Conservation (phyloP, 53 echinoderm and acorn worm species). For the Patiria pectinifera region DNA sequence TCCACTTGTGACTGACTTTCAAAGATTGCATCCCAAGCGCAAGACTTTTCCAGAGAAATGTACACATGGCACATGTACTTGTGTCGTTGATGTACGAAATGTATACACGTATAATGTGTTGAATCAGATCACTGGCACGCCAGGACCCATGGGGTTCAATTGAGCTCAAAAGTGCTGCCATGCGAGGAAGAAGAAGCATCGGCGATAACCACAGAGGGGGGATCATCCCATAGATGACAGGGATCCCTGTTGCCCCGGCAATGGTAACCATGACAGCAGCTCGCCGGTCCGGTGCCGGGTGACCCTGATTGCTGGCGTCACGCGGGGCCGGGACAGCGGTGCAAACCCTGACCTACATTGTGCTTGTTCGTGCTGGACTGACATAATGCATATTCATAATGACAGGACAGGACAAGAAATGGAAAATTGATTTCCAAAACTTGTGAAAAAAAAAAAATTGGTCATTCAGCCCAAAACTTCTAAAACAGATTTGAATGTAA, state of each 20-base stretch:
- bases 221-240: constrained; percentile 32
- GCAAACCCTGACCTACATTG: not conserved
- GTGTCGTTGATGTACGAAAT: too few species aligned
- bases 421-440: not conserved
- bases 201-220: not conserved
- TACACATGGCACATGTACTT: too few species aligned
- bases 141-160: not conserved
- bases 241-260: constrained; percentile 33
- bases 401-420: not conserved
- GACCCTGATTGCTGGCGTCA: constrained; percentile 21
- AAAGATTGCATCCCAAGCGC: too few species aligned
- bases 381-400: not conserved
- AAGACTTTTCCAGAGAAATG: too few species aligned
- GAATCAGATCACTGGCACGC: not conserved
- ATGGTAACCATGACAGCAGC: constrained; percentile 49
- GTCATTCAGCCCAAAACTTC: too few species aligned
- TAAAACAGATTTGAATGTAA: too few species aligned
- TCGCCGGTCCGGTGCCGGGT: not conserved
- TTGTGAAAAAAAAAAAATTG: not conserved
- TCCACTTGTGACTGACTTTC: too few species aligned
- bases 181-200: not conserved
- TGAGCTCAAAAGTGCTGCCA: not conserved
- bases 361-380: not conserved
- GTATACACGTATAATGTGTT: too few species aligned
- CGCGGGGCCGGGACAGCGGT: not conserved